Evolutionary conservation across 2,797 vertebrate species (phyloP).

Genomic region (Danio albolineatus): DNA sequence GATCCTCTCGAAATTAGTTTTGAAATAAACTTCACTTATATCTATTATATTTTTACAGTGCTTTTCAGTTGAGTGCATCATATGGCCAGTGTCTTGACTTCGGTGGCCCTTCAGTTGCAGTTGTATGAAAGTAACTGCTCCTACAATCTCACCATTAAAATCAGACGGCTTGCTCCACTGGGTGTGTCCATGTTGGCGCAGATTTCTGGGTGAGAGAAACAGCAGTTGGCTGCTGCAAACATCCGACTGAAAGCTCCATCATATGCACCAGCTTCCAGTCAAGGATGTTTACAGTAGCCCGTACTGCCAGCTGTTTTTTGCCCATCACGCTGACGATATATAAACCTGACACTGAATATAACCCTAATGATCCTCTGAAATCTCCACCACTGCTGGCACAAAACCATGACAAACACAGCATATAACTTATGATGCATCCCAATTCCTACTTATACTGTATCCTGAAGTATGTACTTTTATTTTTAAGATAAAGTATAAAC

Average conservation of each 20-base stretch:
- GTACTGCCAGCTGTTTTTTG: conserved; percentile 82
- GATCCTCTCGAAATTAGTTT: too few relatives aligned
- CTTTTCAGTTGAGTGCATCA: neutral
- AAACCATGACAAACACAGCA: neutral
- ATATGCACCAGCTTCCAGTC: conserved; percentile 97
- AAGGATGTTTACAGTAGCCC: conserved; percentile 99
- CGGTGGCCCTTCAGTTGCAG: neutral
- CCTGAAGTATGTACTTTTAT: too few relatives aligned
- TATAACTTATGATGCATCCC: neutral
- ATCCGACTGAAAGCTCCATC: conserved; percentile 99
- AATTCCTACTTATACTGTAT: too few relatives aligned
- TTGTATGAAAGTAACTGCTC: neutral
- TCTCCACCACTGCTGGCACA: neutral
- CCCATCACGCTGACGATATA: neutral
- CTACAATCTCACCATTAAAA: neutral
- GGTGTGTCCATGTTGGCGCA: neutral
- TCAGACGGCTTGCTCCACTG: neutral
- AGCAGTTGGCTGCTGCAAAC: conserved; percentile 99
- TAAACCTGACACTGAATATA: conserved; percentile 8
- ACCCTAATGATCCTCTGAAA: neutral
- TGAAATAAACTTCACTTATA: too few relatives aligned
- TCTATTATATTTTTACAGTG: neutral
- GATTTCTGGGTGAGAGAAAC: conserved; percentile 76
- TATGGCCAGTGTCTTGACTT: neutral
- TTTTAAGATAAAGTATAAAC: too few relatives aligned